Percentiles rank a stretch among this genome's conserved stretches.
These are phyloP conservation scores for Drosophila bocqueti DNA, from an alignment of 1,140 invertebrate genomes.

Conservation along the genomic window DNA sequence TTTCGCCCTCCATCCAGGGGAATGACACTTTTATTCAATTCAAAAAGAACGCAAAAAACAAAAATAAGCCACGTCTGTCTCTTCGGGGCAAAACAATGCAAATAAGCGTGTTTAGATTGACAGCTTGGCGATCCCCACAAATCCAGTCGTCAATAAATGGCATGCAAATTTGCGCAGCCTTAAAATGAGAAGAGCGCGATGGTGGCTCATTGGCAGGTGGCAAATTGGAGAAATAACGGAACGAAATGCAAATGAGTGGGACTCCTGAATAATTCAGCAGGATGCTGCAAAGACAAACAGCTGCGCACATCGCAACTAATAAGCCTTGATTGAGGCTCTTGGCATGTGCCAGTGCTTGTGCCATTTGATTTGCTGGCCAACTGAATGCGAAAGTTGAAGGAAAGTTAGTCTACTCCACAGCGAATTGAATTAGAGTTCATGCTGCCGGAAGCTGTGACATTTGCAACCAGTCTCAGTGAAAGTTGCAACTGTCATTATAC, in stretches of 20 bases:
- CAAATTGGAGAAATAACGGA: slow-evolving; percentile 62
- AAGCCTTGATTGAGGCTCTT: slow-evolving; percentile 71
- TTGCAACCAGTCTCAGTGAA: slow-evolving; percentile 8
- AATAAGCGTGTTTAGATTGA: slow-evolving; percentile 59
- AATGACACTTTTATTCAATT: slow-evolving; percentile 37
- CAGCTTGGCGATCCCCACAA: slow-evolving; percentile 50
- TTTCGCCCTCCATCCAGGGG: not conserved
- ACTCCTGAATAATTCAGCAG: slow-evolving; percentile 77
- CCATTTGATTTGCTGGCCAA: slow-evolving; percentile 60
- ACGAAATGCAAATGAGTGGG: slow-evolving; percentile 69
- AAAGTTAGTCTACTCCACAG: slow-evolving; percentile 9
- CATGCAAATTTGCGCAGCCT: slow-evolving; percentile 60
- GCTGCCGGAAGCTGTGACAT: slow-evolving; percentile 16
- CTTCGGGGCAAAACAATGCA: slow-evolving; percentile 47
- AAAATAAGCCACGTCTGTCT: slow-evolving; percentile 10
- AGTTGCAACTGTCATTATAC: slow-evolving; percentile 14
- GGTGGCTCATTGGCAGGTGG: slow-evolving; percentile 41
- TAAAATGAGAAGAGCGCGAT: slow-evolving; percentile 27
- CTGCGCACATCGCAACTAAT: slow-evolving; percentile 56
- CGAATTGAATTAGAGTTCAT: slow-evolving; percentile 37
- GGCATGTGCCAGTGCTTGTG: slow-evolving; percentile 68
- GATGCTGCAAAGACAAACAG: slow-evolving; percentile 66
- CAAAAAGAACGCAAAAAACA: slow-evolving; percentile 1
- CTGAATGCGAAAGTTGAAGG: slow-evolving; percentile 30
- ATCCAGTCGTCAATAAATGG: slow-evolving; percentile 65